Base-by-base conservation (phyloP, 2,113 vertebrate genomes). In the Brachyistius frenatus region DNA sequence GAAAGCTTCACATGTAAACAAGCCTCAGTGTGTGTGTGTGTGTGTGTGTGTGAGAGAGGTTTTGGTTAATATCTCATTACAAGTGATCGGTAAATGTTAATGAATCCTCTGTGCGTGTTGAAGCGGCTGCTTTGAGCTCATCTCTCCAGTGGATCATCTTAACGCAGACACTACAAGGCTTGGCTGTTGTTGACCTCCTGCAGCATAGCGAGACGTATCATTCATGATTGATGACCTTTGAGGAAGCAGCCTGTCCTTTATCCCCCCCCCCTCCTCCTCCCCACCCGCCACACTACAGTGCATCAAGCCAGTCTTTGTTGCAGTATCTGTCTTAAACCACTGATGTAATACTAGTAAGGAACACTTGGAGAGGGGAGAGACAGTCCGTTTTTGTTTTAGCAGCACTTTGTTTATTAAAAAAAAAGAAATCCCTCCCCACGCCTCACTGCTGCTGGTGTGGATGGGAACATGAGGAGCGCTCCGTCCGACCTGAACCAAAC, bases 191-290 rank as follows among this genome's bases (percentile, higher is more conserved):
- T 89, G 83, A 83, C 57, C 67, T 69, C 72, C 49, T 73, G 78
- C 5, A 73, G 82, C 76, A 76, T n/a, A 68, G 56, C 67, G 47
- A 87, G 75, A 83, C 86, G 61, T 78, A 80, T 83, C 82, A 91
- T 91, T 81, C 80, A 92, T 90, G 78, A 90, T 89, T 91, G 70
- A 92, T 91, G 89, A 88, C 7, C 81, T 71, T 15, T 76, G 77
- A 81, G 77, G 62, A 73, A 74, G 66, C 77, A 83, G 66, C 54
- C 81, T 68, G 66, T 66, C 65, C 67, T 82, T 46, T 57, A 61
- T 68, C 47, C 46, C 44, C 71, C 68, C 64, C 30, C 79, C 74
- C 78, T n/a, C n/a, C 69, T 53, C 49, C 32, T 76, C 76, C 78
- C 69, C 52, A 23, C 23, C 49, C 69, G 32, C 58, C 30, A 39